These are phyloP conservation scores for Platanista minor DNA, from an alignment of 2,113 vertebrate species.

Conservation along the genomic window DNA sequence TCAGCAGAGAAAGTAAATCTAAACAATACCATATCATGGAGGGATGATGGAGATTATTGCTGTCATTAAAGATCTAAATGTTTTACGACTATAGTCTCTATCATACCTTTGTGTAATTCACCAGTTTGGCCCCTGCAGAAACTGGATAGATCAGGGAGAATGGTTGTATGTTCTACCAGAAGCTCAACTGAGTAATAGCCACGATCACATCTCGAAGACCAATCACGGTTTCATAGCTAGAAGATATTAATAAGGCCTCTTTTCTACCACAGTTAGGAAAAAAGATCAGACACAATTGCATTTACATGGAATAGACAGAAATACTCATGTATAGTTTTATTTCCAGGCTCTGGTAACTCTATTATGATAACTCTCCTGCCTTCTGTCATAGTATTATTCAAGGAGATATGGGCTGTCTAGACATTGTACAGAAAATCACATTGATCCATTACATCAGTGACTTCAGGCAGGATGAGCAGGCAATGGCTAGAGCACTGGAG, in stretches of 20 bases:
- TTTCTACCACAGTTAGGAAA: background rate
- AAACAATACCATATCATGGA: background rate
- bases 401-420: background rate
- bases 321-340: background rate
- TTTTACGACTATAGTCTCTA: background rate
- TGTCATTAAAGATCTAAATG: background rate
- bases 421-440: background rate
- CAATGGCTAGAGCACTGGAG: background rate
- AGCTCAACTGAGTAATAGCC: background rate
- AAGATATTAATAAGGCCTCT: background rate
- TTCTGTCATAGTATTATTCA: background rate
- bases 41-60: background rate
- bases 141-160: background rate
- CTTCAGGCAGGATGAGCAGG: background rate
- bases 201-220: background rate
- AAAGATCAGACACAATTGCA: background rate
- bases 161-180: background rate
- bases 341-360: background rate
- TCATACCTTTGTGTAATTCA: background rate
- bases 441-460: background rate
- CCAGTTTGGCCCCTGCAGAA: background rate
- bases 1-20: background rate
- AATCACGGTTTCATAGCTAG: background rate
- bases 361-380: background rate
- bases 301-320: background rate